A percentile compares a stretch with the other conserved stretches of the same genome.
These are phyloP conservation scores for Metridium senile DNA, from an alignment of 92 coral and sea anemone species.

Conservation along the genomic window DNA sequence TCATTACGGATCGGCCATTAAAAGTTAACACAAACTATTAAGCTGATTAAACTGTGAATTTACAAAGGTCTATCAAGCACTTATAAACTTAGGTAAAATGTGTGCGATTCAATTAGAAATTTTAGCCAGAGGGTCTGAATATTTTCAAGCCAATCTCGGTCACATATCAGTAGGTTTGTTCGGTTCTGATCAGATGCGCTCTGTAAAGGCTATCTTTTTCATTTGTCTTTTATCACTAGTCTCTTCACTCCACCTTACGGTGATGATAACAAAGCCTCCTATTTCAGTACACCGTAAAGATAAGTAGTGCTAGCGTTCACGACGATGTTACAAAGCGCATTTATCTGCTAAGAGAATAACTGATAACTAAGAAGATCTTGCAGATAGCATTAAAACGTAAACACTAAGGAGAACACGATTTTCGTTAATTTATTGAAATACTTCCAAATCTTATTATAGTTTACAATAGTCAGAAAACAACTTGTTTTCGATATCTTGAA, in stretches of 20 bases:
- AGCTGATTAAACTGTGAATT: constrained; percentile 24
- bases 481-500: too few species aligned
- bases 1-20: constrained; percentile 13
- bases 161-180: constrained; percentile 15
- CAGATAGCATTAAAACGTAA: constrained; percentile 21
- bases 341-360: not conserved
- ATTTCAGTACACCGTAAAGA: constrained; percentile 20
- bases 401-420: too few species aligned
- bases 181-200: constrained; percentile 23
- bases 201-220: constrained; percentile 17
- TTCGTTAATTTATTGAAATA: too few species aligned
- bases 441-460: too few species aligned
- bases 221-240: constrained; percentile 27
- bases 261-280: constrained; percentile 39
- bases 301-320: constrained; percentile 19
- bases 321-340: not conserved
- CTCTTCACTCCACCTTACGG: constrained; percentile 35
- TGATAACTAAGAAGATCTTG: constrained; percentile 7
- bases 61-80: not conserved
- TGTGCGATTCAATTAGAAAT: constrained; percentile 9
- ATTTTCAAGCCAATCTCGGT: constrained; percentile 13
- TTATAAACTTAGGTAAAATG: not conserved
- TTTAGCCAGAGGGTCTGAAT: constrained; percentile 30
- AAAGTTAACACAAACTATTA: constrained; percentile 23
- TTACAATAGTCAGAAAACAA: too few species aligned